phyloP scores from a whole-genome alignment of 2,888 invertebrate genomes.

The Marasmarcha lunaedactyla region DNA sequence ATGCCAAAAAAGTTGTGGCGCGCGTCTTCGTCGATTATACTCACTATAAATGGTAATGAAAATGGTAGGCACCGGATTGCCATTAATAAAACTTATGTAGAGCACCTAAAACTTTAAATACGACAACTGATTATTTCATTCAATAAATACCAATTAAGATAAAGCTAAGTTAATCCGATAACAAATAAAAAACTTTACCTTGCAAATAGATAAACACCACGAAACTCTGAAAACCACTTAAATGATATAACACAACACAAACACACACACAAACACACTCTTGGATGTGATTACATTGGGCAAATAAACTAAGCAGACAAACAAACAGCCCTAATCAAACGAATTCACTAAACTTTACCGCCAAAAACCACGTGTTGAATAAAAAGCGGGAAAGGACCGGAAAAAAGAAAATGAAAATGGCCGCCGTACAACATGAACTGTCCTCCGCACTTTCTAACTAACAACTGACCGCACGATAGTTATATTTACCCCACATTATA shows the following conservation, averaged over 20 bases:
- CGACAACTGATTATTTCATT: too few relatives aligned
- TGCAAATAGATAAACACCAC: slow-evolving; percentile 17
- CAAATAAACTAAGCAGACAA: slow-evolving; percentile 25
- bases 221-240: slow-evolving; percentile 17
- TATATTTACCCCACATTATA: slow-evolving; percentile 30
- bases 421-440: slow-evolving; percentile 30
- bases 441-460: slow-evolving; percentile 46
- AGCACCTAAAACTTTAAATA: too few relatives aligned
- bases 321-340: slow-evolving; percentile 34
- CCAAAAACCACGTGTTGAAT: slow-evolving; percentile 45
- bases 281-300: slow-evolving; percentile 15
- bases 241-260: slow-evolving; percentile 26
- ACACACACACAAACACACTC: slow-evolving; percentile 25
- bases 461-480: slow-evolving; percentile 57
- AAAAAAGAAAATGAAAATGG: slow-evolving; percentile 32
- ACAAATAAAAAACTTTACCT: slow-evolving; percentile 1
- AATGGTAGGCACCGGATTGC: too few relatives aligned
- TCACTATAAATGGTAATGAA: too few relatives aligned
- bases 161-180: too few relatives aligned
- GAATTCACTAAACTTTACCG: slow-evolving; percentile 37
- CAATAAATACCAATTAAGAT: too few relatives aligned
- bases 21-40: too few relatives aligned
- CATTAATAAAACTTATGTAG: too few relatives aligned
- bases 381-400: slow-evolving; percentile 18
- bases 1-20: too few relatives aligned